Percentiles rank a stretch among this genome's conserved stretches.
These are phyloP conservation scores for Myocastor coypus DNA, from an alignment of 2,113 vertebrate species.

Conservation along the genomic window DNA sequence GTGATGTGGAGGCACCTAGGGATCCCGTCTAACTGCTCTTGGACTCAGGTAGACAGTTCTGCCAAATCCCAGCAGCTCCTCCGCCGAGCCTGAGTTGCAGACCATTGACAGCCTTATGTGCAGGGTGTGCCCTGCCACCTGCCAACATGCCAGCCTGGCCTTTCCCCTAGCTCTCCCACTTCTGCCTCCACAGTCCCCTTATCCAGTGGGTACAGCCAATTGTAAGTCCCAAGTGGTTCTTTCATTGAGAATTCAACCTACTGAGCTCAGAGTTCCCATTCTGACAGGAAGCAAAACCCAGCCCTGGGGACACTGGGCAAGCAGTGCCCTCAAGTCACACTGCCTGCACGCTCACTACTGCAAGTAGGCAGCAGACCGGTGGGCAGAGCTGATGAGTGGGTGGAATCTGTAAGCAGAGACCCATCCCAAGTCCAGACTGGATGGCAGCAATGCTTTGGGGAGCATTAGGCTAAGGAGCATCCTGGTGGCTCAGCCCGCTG, in stretches of 20 bases:
- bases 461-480: not conserved
- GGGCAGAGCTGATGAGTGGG: constrained; percentile 34
- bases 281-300: not conserved
- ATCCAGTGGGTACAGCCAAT: not conserved
- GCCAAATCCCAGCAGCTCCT: not conserved
- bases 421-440: not conserved
- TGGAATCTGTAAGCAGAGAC: constrained; percentile 34
- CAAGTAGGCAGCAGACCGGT: not conserved
- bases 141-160: not conserved
- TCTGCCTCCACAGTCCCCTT: not conserved
- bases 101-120: not conserved
- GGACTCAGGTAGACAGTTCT: not conserved
- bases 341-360: not conserved
- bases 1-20: not conserved
- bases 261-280: not conserved
- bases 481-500: not conserved
- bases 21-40: not conserved
- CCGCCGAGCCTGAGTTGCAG: not conserved
- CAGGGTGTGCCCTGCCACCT: not conserved
- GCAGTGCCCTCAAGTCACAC: not conserved
- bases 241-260: not conserved
- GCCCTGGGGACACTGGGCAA: not conserved
- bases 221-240: not conserved
- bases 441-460: not conserved
- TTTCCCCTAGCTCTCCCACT: not conserved